These are phyloP conservation scores for Bombus affinis DNA, from an alignment of 1,140 invertebrate genomes.

Conservation along the genomic window DNA sequence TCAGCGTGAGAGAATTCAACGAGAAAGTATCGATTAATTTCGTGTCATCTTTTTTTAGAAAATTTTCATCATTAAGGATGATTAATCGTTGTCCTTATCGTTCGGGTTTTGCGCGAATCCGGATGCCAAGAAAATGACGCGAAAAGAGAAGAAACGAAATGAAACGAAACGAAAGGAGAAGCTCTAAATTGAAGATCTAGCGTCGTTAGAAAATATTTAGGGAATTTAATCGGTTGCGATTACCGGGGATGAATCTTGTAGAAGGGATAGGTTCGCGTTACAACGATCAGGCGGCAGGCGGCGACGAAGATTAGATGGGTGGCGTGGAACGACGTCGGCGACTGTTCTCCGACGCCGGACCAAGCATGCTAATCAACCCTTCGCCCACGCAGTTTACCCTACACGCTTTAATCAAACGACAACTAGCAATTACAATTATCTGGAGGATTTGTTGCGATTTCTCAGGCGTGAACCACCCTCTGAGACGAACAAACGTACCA, in stretches of 20 bases:
- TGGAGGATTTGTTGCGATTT: slow-evolving; percentile 24
- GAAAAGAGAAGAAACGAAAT: background rate
- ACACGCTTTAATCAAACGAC: slow-evolving; percentile 57
- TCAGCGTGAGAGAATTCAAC: no score
- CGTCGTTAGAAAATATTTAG: no score
- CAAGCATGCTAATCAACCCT: slow-evolving; percentile 60
- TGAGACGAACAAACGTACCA: no score
- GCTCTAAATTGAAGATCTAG: background rate
- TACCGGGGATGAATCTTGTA: background rate
- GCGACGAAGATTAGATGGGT: slow-evolving; percentile 22
- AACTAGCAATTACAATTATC: slow-evolving; percentile 61
- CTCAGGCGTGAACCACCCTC: background rate
- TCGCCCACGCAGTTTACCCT: slow-evolving; percentile 43
- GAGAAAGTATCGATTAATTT: no score
- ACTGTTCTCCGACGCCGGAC: slow-evolving; percentile 9
- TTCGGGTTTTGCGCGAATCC: no score
- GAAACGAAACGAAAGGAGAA: background rate
- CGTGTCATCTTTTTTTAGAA: no score
- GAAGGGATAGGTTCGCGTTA: background rate
- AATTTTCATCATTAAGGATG: no score
- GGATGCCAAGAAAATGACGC: background rate
- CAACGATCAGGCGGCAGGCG: slow-evolving; percentile 13
- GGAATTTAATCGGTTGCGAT: background rate
- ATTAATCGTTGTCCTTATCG: no score
- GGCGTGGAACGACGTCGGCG: slow-evolving; percentile 21